Base-by-base conservation (phyloP, 2,888 invertebrate species). In the Lissonota sp. region DNA sequence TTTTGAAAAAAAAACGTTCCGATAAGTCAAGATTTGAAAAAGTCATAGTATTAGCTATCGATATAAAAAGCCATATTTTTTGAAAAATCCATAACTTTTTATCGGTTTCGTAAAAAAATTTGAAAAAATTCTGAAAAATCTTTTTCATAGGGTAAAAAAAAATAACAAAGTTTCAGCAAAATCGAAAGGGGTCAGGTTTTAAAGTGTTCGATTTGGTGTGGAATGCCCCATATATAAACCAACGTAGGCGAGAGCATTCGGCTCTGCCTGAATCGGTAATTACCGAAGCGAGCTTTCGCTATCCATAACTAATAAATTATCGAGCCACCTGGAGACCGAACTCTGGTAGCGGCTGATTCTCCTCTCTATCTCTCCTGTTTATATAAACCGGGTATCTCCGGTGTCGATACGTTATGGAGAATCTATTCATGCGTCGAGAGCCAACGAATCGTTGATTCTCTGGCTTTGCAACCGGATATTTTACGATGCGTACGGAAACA, bases 301-400 rank as follows among this genome's bases (percentile, higher is more conserved):
- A 80, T 80, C 73, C 77, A 77, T 77, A 77, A 69, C 73, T 77
- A 77, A 73, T 77, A 60, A 80, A 80, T 80, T 70, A 69, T 80
- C 69, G 77, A 80, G 80, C 77, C 80, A 73, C 77, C 63, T 69
- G 73, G 77, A 80, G 80, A 77, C 70, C 73, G 77, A 73, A 80
- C 73, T 77, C 80, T 26, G 46, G 14, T 40, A 62, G 77, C 73
- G 73, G 63, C 49, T 67, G 49, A 57, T 66, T 37, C 53, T 39
- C 55, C 26, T 26, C 26, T 26, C 26, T 60, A 44, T 26, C 51
- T 55, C 67, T 40, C 69, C 51, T 70, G 70, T 72, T 49, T 46
- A 55, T 16, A 26, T 26, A 26, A 26, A 26, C 46, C 16, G 51
- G 44, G 12, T 57, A 42, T 2, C 46, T 12, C 5, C 26, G 14